These are phyloP conservation scores for Knipowitschia caucasica DNA, from an alignment of 2,797 vertebrate genomes.

Conservation along the genomic window DNA sequence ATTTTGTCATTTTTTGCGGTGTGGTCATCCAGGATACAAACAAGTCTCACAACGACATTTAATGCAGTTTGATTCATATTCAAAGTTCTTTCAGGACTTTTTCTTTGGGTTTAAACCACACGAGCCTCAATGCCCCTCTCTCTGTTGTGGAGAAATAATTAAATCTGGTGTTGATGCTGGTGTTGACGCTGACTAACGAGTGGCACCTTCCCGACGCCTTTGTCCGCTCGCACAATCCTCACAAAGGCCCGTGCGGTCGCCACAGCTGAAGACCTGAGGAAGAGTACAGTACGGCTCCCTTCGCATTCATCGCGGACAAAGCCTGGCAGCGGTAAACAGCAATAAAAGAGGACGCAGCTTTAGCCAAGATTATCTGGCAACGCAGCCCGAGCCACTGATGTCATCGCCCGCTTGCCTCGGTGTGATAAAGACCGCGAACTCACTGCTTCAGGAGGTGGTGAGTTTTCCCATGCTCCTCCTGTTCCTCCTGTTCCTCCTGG, in stretches of 20 bases:
- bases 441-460: too few relatives aligned
- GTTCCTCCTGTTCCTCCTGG: too few relatives aligned
- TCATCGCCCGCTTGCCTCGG: slow-evolving; percentile 69
- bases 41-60: too few relatives aligned
- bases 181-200: slow-evolving; percentile 24
- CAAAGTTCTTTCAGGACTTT: too few relatives aligned
- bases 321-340: slow-evolving; percentile 65
- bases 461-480: too few relatives aligned
- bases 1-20: too few relatives aligned
- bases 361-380: slow-evolving; percentile 68
- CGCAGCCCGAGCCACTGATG: slow-evolving; percentile 56
- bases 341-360: slow-evolving; percentile 60
- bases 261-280: slow-evolving; percentile 27
- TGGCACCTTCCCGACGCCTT: slow-evolving; percentile 18
- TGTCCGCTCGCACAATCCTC: slow-evolving; percentile 48
- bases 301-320: slow-evolving; percentile 65
- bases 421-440: too few relatives aligned
- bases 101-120: too few relatives aligned
- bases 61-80: too few relatives aligned
- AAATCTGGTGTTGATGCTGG: slow-evolving; percentile 7
- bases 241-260: slow-evolving; percentile 13
- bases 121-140: not conserved
- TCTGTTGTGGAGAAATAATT: slow-evolving; percentile 6
- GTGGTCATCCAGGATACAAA: too few relatives aligned
- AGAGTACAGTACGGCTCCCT: slow-evolving; percentile 28